A percentile compares a stretch with the other conserved stretches of the same genome.
These are phyloP conservation scores for Oreochromis mossambicus DNA, from an alignment of 2,797 vertebrate genomes.

Conservation along the genomic window DNA sequence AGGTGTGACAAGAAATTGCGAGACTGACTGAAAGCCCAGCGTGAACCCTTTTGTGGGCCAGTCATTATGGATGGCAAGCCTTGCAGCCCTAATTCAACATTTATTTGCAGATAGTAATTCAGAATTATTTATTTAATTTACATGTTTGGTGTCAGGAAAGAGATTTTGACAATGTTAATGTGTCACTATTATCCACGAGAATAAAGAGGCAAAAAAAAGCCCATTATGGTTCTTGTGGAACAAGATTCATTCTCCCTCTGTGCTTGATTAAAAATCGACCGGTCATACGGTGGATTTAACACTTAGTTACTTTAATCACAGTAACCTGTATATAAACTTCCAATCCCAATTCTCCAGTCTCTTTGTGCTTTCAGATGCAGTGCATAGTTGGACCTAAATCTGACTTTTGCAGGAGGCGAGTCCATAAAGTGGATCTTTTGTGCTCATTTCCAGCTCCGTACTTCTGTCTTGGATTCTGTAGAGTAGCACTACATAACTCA, in stretches of 20 bases:
- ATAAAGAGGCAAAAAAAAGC: not conserved
- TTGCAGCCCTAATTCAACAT: not conserved
- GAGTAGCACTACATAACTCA: not conserved
- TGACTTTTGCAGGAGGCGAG: not conserved
- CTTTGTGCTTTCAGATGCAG: not conserved
- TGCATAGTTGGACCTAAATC: not conserved
- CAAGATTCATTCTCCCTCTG: not conserved
- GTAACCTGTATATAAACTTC: not conserved
- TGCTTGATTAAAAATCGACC: not conserved
- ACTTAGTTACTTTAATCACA: not conserved
- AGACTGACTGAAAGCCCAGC: constrained; percentile 16
- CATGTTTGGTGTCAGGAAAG: not conserved
- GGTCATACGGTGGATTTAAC: not conserved
- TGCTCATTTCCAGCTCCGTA: not conserved
- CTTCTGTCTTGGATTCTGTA: not conserved
- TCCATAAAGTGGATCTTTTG: not conserved
- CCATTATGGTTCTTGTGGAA: not conserved
- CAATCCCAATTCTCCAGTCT: not conserved
- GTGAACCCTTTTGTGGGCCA: not conserved
- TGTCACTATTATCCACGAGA: not conserved
- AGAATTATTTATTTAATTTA: not conserved
- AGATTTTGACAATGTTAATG: not conserved
- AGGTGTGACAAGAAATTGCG: constrained; percentile 8
- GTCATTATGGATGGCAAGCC: not conserved
- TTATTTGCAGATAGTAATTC: constrained; percentile 5